Percentiles rank a stretch among this genome's conserved stretches.
Conservation (phyloP, 2,113 vertebrate genomes). For the Riparia riparia region DNA sequence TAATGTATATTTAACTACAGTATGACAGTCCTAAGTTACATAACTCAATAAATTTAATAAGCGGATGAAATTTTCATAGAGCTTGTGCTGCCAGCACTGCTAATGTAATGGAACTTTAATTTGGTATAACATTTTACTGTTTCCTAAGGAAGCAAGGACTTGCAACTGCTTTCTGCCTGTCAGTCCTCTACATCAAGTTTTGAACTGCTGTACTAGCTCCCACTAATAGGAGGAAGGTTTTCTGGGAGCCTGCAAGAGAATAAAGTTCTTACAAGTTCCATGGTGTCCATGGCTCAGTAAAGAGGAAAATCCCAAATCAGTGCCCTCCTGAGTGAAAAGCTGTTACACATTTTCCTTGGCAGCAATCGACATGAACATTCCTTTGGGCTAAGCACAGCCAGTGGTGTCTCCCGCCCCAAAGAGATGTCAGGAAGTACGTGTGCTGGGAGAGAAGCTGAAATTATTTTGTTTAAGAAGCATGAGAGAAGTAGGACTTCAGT, state of each 20-base stretch:
- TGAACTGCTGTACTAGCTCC: neutral
- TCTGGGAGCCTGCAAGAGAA: neutral
- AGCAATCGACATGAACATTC: neutral
- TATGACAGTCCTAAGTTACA: neutral
- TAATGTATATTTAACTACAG: neutral
- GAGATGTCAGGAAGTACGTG: neutral
- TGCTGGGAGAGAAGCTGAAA: neutral
- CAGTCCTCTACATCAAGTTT: neutral
- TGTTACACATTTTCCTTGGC: constrained; percentile 11
- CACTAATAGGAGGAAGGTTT: neutral
- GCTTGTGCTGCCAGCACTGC: neutral
- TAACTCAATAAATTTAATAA: neutral
- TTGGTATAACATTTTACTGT: neutral
- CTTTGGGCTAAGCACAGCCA: constrained; percentile 19
- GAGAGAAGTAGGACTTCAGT: neutral
- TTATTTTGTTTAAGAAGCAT: neutral
- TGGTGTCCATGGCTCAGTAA: accelerated
- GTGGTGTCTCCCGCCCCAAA: neutral
- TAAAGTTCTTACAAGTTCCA: neutral
- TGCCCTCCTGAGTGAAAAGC: neutral
- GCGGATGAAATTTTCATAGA: neutral
- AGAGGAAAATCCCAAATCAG: neutral
- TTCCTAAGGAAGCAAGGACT: neutral
- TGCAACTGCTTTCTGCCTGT: neutral
- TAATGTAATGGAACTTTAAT: neutral